Conservation (phyloP, 1,140 invertebrate species). For the Cyclina sinensis region DNA sequence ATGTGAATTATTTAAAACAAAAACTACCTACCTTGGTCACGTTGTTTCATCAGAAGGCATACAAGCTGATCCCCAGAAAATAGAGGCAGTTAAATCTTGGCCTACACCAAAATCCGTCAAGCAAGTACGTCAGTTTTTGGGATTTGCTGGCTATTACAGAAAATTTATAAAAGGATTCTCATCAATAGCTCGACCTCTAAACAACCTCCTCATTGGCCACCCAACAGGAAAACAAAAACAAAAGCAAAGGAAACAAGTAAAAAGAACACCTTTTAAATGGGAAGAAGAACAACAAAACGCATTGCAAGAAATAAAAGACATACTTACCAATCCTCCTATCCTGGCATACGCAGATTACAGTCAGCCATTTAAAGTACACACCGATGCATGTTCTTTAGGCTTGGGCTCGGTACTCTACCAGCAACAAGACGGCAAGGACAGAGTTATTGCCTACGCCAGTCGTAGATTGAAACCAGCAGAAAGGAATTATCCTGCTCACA, state of each 20-base stretch:
- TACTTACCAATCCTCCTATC: slow-evolving; percentile 54
- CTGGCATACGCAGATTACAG: slow-evolving; percentile 68
- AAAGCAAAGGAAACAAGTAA: neutral
- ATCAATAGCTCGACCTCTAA: slow-evolving; percentile 72
- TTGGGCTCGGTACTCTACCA: slow-evolving; percentile 70
- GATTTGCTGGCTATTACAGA: slow-evolving; percentile 74
- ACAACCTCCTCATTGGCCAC: slow-evolving; percentile 61
- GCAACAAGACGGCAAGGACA: neutral
- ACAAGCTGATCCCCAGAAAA: slow-evolving; percentile 75
- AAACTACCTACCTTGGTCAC: slow-evolving; percentile 74
- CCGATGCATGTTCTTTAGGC: slow-evolving; percentile 67
- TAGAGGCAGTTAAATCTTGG: slow-evolving; percentile 73
- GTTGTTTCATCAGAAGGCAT: slow-evolving; percentile 68
- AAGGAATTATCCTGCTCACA: neutral
- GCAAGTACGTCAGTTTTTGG: slow-evolving; percentile 73
- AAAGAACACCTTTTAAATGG: slow-evolving; percentile 26
- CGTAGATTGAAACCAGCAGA: slow-evolving; percentile 9
- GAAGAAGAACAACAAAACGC: slow-evolving; percentile 40
- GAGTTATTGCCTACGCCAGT: slow-evolving; percentile 54
- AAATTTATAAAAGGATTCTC: slow-evolving; percentile 83
- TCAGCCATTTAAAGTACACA: slow-evolving; percentile 71
- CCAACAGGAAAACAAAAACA: slow-evolving; percentile 20
- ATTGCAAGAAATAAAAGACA: slow-evolving; percentile 69
- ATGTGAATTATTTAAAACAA: slow-evolving; percentile 83
- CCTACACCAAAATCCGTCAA: slow-evolving; percentile 82